A percentile compares a stretch with the other conserved stretches of the same genome.
Evolutionary conservation across 2,888 invertebrate genomes (phyloP).

Genomic region (Leptopilina drosophilae): DNA sequence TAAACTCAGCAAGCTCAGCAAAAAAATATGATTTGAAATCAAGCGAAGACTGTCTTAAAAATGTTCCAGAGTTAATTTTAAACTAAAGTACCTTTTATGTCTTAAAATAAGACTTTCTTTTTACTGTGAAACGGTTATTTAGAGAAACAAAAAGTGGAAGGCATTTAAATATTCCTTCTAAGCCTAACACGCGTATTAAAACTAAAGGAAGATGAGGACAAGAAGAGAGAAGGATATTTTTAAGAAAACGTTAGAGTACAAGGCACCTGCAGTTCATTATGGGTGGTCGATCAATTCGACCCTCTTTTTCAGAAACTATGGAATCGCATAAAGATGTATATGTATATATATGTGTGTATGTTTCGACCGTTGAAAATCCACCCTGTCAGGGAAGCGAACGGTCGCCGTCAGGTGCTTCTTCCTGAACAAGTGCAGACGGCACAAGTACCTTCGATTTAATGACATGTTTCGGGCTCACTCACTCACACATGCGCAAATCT

Average conservation of each 20-base stretch:
- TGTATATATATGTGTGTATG: slow-evolving; percentile 19
- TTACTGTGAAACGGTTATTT: too few relatives aligned
- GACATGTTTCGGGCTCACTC: slow-evolving; percentile 64
- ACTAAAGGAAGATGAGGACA: slow-evolving; percentile 39
- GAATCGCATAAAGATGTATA: slow-evolving; percentile 47
- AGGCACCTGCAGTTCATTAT: slow-evolving; percentile 68
- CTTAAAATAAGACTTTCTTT: too few relatives aligned
- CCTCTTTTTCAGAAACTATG: slow-evolving; percentile 57
- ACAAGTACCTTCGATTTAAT: slow-evolving; percentile 74
- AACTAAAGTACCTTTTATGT: too few relatives aligned
- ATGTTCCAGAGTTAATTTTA: too few relatives aligned
- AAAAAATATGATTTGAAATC: too few relatives aligned
- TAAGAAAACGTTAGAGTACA: slow-evolving; percentile 55
- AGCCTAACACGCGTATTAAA: background rate
- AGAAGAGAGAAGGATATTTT: slow-evolving; percentile 54
- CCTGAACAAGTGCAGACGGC: slow-evolving; percentile 74
- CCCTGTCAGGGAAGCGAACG: slow-evolving; percentile 59
- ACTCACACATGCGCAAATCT: slow-evolving; percentile 16
- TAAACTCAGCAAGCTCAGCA: too few relatives aligned
- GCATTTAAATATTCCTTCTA: too few relatives aligned
- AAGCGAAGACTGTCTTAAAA: too few relatives aligned
- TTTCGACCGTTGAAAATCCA: slow-evolving; percentile 65
- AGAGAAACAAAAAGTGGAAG: too few relatives aligned
- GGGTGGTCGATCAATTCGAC: slow-evolving; percentile 66
- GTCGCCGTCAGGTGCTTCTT: slow-evolving; percentile 73